phyloP scores from a whole-genome alignment of 2,113 vertebrate genomes.

The Trinectes maculatus region DNA sequence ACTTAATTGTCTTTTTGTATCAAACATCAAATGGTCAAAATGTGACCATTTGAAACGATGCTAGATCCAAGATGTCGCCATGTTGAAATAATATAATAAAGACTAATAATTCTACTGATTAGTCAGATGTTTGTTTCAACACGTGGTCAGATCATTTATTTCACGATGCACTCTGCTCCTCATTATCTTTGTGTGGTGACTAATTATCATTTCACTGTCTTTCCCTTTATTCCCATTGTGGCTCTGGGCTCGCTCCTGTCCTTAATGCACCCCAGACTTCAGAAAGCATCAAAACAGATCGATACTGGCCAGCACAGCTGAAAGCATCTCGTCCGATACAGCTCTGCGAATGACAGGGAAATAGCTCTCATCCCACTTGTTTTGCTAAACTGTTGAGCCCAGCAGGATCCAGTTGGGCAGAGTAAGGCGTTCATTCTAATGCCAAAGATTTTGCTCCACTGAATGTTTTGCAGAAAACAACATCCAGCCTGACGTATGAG shows the following conservation, averaged over 20 bases:
- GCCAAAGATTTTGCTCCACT: no score
- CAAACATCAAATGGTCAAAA: no score
- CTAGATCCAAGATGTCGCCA: no score
- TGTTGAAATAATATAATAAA: no score
- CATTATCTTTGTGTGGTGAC: neutral
- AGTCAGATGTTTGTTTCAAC: no score
- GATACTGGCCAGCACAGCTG: constrained; percentile 32
- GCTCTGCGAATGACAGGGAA: constrained; percentile 24
- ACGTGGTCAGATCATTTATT: neutral
- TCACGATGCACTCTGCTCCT: constrained; percentile 5
- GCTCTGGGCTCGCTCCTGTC: constrained; percentile 24
- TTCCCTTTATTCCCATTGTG: constrained; percentile 16
- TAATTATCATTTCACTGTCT: constrained; percentile 20
- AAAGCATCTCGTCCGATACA: constrained; percentile 25
- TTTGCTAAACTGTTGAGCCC: neutral
- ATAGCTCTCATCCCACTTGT: constrained; percentile 19
- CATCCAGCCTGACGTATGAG: neutral
- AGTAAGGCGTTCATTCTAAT: no score
- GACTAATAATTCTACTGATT: no score
- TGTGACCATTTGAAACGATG: no score
- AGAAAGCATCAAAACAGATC: constrained; percentile 44
- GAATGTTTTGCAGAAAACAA: constrained; percentile 6
- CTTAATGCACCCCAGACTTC: constrained; percentile 56
- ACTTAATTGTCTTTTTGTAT: neutral
- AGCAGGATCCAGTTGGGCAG: neutral